A percentile compares a stretch with the other conserved stretches of the same genome.
Conservation (phyloP, 2,113 vertebrate species). For the Nothobranchius kuhntae region DNA sequence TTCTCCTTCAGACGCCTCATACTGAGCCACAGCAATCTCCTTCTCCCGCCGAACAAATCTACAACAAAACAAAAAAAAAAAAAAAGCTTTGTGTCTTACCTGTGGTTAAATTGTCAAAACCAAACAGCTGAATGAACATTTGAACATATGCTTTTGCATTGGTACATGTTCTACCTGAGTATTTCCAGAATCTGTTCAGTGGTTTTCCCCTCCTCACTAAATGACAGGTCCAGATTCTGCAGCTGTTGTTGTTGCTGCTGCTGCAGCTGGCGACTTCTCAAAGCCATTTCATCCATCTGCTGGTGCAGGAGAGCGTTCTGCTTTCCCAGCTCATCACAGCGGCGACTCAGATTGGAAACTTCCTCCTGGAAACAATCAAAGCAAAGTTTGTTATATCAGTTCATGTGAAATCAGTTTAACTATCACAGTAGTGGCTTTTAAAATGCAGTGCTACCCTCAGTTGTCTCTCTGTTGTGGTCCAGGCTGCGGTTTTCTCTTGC, state of each 20-base stretch:
- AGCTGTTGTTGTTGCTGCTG: constrained; percentile 41
- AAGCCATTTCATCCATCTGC: constrained; percentile 89
- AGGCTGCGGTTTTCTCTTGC: constrained; percentile 81
- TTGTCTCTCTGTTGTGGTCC: constrained; percentile 84
- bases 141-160: no score
- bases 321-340: constrained; percentile 85
- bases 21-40: constrained; percentile 90
- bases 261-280: constrained; percentile 76
- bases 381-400: background rate
- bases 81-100: background rate
- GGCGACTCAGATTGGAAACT: constrained; percentile 76
- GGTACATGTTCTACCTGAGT: constrained; percentile 73
- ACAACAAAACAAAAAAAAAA: background rate
- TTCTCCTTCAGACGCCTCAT: constrained; percentile 90
- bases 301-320: constrained; percentile 89
- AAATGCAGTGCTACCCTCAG: constrained; percentile 78
- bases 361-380: constrained; percentile 80
- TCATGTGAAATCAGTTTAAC: background rate
- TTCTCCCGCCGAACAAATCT: constrained; percentile 96
- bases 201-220: constrained; percentile 90
- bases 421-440: no score
- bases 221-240: constrained; percentile 79
- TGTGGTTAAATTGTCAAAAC: background rate
- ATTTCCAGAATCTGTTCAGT: constrained; percentile 92
- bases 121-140: background rate